These are phyloP conservation scores for Caenorhabditis panamensis DNA, from an alignment of 2,888 invertebrate genomes.

Conservation along the genomic window DNA sequence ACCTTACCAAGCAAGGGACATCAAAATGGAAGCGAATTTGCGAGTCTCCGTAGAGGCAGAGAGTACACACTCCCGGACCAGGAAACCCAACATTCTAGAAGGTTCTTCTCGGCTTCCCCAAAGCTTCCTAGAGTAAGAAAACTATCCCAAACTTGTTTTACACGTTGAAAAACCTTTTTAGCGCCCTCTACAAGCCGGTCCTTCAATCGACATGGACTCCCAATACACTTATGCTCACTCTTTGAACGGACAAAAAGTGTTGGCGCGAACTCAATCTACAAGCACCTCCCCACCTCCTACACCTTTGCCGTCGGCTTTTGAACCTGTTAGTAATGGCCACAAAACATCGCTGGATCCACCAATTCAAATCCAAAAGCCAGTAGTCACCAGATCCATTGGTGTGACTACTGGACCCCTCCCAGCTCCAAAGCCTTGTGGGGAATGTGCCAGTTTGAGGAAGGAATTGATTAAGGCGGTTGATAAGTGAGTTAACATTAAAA, in stretches of 20 bases:
- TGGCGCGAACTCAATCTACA: conserved; percentile 63
- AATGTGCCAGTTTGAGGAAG: conserved; percentile 65
- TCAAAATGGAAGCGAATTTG: conserved; percentile 47
- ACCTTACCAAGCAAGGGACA: not conserved
- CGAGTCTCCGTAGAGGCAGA: conserved; percentile 69
- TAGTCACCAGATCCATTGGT: conserved; percentile 46
- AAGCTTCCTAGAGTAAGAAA: conserved; percentile 65
- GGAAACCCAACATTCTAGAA: conserved; percentile 39
- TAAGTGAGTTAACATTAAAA: conserved; percentile 21
- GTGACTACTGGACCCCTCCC: conserved; percentile 72
- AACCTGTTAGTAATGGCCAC: not conserved
- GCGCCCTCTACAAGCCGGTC: conserved; percentile 60
- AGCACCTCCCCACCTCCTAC: conserved; percentile 59
- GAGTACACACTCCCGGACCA: conserved; percentile 60
- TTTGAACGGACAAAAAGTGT: conserved; percentile 62
- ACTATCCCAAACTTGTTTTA: too few species aligned
- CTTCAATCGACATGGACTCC: conserved; percentile 57
- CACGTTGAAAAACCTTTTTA: too few species aligned
- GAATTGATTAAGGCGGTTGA: conserved; percentile 49
- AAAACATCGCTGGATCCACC: too few species aligned
- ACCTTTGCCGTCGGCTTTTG: not conserved
- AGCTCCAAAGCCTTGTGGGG: conserved; percentile 71
- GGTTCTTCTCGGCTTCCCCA: conserved; percentile 69
- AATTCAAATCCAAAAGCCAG: conserved; percentile 25
- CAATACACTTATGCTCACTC: conserved; percentile 68